phyloP scores from a whole-genome alignment of 2,113 vertebrate genomes.

The Gadus macrocephalus region DNA sequence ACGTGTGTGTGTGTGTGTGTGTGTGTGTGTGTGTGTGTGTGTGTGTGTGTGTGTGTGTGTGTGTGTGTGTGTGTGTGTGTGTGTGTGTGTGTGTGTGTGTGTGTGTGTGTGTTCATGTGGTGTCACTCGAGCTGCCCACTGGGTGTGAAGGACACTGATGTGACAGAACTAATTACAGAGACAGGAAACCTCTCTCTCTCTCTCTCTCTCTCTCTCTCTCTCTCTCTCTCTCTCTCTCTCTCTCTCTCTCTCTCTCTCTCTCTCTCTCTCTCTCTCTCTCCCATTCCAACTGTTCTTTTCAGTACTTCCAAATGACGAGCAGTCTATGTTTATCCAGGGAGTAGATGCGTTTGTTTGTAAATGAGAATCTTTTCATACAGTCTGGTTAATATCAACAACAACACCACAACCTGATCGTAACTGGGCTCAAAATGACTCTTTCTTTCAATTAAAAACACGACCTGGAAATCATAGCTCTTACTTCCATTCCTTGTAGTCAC shows the following conservation, averaged over 20 bases:
- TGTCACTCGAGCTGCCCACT: constrained; percentile 51
- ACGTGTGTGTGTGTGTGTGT: background rate
- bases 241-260: background rate
- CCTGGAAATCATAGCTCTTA: no score
- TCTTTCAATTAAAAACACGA: no score
- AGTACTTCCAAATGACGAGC: no score
- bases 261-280: no score
- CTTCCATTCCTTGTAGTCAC: no score
- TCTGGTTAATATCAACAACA: no score
- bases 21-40: constrained; percentile 1
- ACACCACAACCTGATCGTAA: no score
- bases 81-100: background rate
- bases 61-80: background rate
- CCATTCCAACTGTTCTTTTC: no score
- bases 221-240: background rate
- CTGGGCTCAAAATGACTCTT: no score
- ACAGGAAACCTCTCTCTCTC: constrained; percentile 38
- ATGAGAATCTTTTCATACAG: no score
- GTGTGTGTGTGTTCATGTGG: constrained; percentile 10
- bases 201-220: background rate
- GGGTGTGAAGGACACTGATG: constrained; percentile 73
- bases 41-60: background rate
- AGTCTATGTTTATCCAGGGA: no score
- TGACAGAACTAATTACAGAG: constrained; percentile 72
- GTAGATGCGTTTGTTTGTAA: no score